A percentile compares a stretch with the other conserved stretches of the same genome.
Conservation (phyloP, 2,888 invertebrate species). For the Diaphora mendica region DNA sequence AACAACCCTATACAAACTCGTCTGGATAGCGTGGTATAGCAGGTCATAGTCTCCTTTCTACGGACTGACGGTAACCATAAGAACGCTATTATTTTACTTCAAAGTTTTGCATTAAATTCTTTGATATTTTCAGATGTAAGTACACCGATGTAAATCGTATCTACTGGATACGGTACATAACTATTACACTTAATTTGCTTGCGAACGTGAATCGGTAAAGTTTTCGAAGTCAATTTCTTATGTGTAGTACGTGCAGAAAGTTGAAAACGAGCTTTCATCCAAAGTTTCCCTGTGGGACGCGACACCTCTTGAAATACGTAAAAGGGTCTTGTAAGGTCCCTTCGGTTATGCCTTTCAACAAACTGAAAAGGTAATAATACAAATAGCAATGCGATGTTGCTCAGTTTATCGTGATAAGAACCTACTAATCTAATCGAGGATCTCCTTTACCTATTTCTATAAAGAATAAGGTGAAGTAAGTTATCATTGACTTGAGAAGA, state of each 20-base stretch:
- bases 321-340: slow-evolving; percentile 13
- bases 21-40: too few species aligned
- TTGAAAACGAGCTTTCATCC: slow-evolving; percentile 16
- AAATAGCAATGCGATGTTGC: slow-evolving; percentile 17
- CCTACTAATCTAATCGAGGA: not conserved
- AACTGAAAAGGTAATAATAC: slow-evolving; percentile 27
- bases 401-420: not conserved
- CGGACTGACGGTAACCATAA: too few species aligned
- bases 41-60: too few species aligned
- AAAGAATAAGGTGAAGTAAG: not conserved
- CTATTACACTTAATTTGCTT: slow-evolving; percentile 22
- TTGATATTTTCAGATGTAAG: not conserved
- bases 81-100: not conserved
- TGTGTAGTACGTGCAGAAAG: slow-evolving; percentile 21
- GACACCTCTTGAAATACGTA: slow-evolving; percentile 27
- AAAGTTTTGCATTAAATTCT: not conserved
- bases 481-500: too few species aligned
- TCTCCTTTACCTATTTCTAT: not conserved
- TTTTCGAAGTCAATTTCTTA: slow-evolving; percentile 33
- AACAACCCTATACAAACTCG: too few species aligned
- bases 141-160: not conserved
- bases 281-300: slow-evolving; percentile 31
- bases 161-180: not conserved
- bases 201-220: slow-evolving; percentile 30
- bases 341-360: slow-evolving; percentile 3